Evolutionary conservation across 2,797 vertebrate species (phyloP).

Genomic region (Lateolabrax maculatus): DNA sequence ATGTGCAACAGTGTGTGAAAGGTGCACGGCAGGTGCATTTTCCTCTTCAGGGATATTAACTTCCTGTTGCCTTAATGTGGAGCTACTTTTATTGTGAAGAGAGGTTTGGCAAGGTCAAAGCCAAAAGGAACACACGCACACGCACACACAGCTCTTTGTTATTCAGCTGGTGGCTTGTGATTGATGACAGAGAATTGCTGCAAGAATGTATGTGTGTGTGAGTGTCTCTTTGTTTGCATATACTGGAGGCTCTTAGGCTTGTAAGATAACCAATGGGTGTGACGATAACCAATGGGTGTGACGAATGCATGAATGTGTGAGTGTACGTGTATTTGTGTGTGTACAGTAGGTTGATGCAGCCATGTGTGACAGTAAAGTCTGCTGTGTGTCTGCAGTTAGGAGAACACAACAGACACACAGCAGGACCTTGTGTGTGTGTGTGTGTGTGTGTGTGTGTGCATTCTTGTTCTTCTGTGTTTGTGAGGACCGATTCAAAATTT

Average conservation of each 20-base stretch:
- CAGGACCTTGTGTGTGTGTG: too few relatives aligned
- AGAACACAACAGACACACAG: slow-evolving; percentile 27
- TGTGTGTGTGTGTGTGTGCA: neutral
- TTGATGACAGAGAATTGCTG: slow-evolving; percentile 46
- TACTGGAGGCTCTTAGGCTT: slow-evolving; percentile 11
- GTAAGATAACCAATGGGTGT: slow-evolving; percentile 42
- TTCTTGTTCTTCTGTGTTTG: slow-evolving; percentile 3
- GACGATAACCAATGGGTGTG: slow-evolving; percentile 43
- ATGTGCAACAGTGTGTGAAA: neutral
- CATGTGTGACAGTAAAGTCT: slow-evolving; percentile 42
- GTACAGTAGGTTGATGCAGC: slow-evolving; percentile 8
- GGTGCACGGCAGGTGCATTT: neutral
- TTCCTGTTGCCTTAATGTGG: slow-evolving; percentile 8
- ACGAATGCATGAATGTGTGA: slow-evolving; percentile 13
- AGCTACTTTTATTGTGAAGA: slow-evolving; percentile 42
- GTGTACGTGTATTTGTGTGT: slow-evolving; percentile 16
- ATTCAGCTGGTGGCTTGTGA: slow-evolving; percentile 56
- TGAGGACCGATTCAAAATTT: neutral
- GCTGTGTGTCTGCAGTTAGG: slow-evolving; percentile 29
- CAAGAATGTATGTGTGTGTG: slow-evolving; percentile 26
- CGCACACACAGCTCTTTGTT: slow-evolving; percentile 42
- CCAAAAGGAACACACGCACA: slow-evolving; percentile 9
- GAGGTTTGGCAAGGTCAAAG: slow-evolving; percentile 49
- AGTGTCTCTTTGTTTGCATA: slow-evolving; percentile 19
- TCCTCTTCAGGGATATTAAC: neutral